phyloP scores from a whole-genome alignment of 2,888 invertebrate genomes.

The Cantharis lateralis region DNA sequence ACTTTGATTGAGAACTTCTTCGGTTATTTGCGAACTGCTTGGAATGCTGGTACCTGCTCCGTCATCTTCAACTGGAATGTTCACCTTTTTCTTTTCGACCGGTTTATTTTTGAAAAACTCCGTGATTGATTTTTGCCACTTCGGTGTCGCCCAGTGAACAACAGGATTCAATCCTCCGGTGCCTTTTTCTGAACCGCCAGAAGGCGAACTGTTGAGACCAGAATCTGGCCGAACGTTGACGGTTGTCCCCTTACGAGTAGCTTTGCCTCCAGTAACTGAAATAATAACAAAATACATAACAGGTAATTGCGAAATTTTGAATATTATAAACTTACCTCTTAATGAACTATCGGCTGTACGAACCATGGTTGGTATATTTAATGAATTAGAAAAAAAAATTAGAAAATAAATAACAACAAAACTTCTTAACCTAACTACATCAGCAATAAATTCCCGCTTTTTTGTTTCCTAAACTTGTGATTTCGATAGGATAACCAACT shows the following conservation, averaged over 20 bases:
- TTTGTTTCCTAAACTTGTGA: not conserved
- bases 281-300: not conserved
- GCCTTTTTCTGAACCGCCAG: slow-evolving; percentile 6
- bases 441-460: not conserved
- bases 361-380: slow-evolving; percentile 16
- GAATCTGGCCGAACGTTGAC: not conserved
- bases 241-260: slow-evolving; percentile 25
- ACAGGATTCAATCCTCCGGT: slow-evolving; percentile 59
- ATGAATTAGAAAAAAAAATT: not conserved
- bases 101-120: slow-evolving; percentile 53
- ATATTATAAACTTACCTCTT: slow-evolving; percentile 15
- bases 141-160: slow-evolving; percentile 61
- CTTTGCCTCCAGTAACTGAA: slow-evolving; percentile 41
- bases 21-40: not conserved
- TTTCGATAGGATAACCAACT: not conserved
- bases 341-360: slow-evolving; percentile 23
- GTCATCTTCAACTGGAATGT: not conserved
- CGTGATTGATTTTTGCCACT: slow-evolving; percentile 64
- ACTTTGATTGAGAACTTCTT: not conserved
- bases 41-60: not conserved
- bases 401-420: not conserved
- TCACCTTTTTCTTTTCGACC: not conserved
- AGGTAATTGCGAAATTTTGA: not conserved
- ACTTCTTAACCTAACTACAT: not conserved
- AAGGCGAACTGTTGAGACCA: slow-evolving; percentile 1